Base-by-base conservation (phyloP, 2,888 invertebrate genomes). In the Clepsis dumicolana region DNA sequence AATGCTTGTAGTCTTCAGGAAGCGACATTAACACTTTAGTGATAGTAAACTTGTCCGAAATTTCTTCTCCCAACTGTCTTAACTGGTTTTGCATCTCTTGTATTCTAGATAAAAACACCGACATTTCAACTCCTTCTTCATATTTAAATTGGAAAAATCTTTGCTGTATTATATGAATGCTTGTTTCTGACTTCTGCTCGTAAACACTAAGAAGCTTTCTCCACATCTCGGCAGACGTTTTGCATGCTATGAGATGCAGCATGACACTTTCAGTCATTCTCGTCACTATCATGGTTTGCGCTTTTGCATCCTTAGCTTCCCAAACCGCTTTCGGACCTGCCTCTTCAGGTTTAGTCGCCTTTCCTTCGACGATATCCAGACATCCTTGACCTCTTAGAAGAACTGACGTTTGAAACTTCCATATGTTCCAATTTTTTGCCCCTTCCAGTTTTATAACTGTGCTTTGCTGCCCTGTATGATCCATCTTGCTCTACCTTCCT, bases 111-210 rank as follows among this genome's bases (percentile, higher is more conserved):
- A 81, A 50, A 21, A 78, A 82, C 0, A 57, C 56, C 0, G 77
- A 76, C 77, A 79, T 80, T 0, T 74, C 75, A 0, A 4, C 41
- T 0, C 74, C 74, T 48, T 74, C 52, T 41, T 77, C 76, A 24
- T 44, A 79, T 32, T 79, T 80, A 25, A 64, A 77, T 52, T 78
- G 73, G 44, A 83, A 81, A 27, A 81, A 81, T 29, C 78, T 63
- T 54, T 83, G 81, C 44, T 83, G 84, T 1, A 83, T 50, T 16
- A 82, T 74, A 74, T 84, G 80, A 7, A 82, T 71, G 18, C 72
- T 81, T 1, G 80, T 81, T 38, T 79, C 78, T 0, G 79, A 75
- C 66, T 80, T 84, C 65, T 81, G 81, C 60, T 85, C 83, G 65
- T 79, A 85, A 0, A 84, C 74, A 52, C 73, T 74, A 2, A 24